These are phyloP conservation scores for Acanthosepion lycidas DNA, from an alignment of 2,888 invertebrate genomes.

Conservation along the genomic window DNA sequence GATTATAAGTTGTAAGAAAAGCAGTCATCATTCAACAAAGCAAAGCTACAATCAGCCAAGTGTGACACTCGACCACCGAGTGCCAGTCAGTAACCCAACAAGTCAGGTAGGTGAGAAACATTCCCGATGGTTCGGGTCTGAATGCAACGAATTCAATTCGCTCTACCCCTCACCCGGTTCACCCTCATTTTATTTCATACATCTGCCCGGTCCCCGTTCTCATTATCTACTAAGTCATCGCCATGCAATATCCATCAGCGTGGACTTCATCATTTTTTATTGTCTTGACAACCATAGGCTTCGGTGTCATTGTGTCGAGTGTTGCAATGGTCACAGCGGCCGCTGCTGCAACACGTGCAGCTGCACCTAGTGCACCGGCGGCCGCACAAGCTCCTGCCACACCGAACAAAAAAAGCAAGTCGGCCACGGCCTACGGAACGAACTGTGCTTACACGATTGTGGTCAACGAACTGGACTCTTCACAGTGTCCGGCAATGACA, in stretches of 20 bases:
- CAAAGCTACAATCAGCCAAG: background rate
- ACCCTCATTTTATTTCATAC: background rate
- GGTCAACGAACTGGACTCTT: slow-evolving; percentile 65
- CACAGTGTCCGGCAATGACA: slow-evolving; percentile 60
- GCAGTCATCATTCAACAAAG: background rate
- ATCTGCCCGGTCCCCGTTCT: background rate
- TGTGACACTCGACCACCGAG: background rate
- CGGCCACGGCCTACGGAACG: slow-evolving; percentile 48
- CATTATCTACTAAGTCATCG: background rate
- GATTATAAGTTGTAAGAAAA: background rate
- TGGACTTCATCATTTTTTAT: background rate
- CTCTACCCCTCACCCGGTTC: background rate
- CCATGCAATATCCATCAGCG: background rate
- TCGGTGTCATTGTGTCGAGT: background rate
- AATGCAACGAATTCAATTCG: background rate
- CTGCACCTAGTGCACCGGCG: slow-evolving; percentile 42
- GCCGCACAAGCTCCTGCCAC: slow-evolving; percentile 40
- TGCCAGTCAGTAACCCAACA: background rate
- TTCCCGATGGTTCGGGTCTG: background rate
- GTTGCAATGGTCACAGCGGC: background rate
- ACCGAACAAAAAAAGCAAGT: background rate
- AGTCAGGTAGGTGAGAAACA: background rate
- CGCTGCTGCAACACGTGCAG: background rate
- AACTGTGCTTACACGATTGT: slow-evolving; percentile 65
- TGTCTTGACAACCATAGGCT: background rate